phyloP scores from a whole-genome alignment of 2,113 vertebrate species.

The Takifugu flavidus region DNA sequence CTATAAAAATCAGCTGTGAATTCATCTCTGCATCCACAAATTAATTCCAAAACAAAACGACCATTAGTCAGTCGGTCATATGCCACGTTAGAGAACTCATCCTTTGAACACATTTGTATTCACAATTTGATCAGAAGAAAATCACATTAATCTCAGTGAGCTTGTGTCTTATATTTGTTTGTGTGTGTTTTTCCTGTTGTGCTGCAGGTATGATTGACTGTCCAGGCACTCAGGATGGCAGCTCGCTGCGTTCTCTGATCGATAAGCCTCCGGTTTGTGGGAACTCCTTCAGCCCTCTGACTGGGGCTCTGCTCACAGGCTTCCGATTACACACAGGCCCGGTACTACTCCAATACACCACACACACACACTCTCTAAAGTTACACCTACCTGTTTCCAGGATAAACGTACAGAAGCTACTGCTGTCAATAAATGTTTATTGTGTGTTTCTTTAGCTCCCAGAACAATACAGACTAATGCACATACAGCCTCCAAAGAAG shows the following conservation, averaged over 20 bases:
- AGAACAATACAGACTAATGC: constrained; percentile 95
- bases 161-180: not conserved
- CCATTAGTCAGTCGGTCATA: too few species aligned
- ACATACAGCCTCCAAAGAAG: constrained; percentile 97
- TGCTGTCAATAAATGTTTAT: not conserved
- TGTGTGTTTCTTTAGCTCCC: constrained; percentile 77
- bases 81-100: too few species aligned
- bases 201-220: constrained; percentile 89
- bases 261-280: constrained; percentile 94
- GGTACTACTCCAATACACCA: constrained; percentile 63
- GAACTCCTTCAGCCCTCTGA: constrained; percentile 92
- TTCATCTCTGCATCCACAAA: too few species aligned
- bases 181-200: constrained; percentile 2
- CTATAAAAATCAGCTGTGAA: too few species aligned
- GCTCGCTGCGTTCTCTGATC: constrained; percentile 91
- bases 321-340: constrained; percentile 95
- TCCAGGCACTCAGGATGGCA: constrained; percentile 91
- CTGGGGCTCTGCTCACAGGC: constrained; percentile 89
- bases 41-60: too few species aligned
- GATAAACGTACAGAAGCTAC: not conserved
- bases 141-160: too few species aligned
- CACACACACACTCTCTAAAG: not conserved
- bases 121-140: too few species aligned
- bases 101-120: too few species aligned
- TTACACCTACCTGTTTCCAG: too few species aligned